phyloP scores from a whole-genome alignment of 2,113 vertebrate genomes.

The Mesitornis unicolor region DNA sequence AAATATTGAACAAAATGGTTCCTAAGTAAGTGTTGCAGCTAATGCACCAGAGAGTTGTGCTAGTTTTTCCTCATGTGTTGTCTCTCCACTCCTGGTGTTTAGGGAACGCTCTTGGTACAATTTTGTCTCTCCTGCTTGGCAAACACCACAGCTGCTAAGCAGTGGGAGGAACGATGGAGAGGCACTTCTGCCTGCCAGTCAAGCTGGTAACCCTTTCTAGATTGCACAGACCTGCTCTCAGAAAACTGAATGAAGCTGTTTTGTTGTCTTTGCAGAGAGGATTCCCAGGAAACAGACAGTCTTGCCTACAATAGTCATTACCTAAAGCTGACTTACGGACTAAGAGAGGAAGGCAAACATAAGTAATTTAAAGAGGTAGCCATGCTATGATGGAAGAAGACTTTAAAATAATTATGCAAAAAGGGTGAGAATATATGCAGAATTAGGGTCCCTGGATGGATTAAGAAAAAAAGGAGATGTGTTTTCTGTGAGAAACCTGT shows the following conservation, averaged over 20 bases:
- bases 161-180: background rate
- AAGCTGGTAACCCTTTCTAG: background rate
- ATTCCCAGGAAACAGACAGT: background rate
- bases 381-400: background rate
- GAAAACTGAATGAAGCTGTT: background rate
- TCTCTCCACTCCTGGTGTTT: background rate
- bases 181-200: background rate
- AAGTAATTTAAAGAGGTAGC: background rate
- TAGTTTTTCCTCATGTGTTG: background rate
- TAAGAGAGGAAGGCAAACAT: background rate
- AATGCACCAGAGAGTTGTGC: background rate
- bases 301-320: background rate
- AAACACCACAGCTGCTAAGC: background rate
- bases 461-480: background rate
- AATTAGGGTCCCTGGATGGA: background rate
- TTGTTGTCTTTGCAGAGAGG: background rate
- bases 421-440: background rate
- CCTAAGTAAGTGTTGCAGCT: background rate
- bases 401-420: background rate
- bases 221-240: rapidly evolving
- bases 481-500: background rate
- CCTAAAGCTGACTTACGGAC: background rate
- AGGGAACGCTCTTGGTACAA: background rate
- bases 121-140: background rate
- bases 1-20: background rate